These are phyloP conservation scores for Saccopteryx leptura DNA, from an alignment of 2,113 vertebrate species.

Conservation along the genomic window DNA sequence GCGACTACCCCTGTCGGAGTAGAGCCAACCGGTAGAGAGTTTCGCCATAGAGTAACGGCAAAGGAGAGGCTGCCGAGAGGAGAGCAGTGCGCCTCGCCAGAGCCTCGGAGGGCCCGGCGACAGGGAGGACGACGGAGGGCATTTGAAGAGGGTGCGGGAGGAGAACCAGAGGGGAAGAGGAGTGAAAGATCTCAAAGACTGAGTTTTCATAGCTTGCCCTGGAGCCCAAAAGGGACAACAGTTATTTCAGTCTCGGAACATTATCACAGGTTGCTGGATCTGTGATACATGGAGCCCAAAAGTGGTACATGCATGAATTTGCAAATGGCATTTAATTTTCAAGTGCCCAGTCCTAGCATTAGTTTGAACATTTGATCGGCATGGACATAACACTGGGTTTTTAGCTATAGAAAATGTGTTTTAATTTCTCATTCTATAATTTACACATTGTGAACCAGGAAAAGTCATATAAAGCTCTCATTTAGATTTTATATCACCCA, in stretches of 20 bases:
- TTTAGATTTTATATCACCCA: constrained; percentile 24
- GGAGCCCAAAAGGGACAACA: too few species aligned
- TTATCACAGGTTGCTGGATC: not conserved
- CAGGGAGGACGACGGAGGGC: not conserved
- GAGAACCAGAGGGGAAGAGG: not conserved
- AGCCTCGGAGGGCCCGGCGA: not conserved
- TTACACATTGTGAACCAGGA: not conserved
- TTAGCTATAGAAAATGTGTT: not conserved
- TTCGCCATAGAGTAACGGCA: not conserved
- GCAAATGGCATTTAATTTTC: not conserved
- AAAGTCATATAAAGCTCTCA: not conserved
- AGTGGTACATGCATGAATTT: not conserved
- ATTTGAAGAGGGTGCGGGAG: accelerated
- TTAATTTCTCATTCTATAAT: constrained; percentile 34
- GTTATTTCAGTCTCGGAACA: not conserved
- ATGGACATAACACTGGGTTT: not conserved
- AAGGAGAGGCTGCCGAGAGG: accelerated
- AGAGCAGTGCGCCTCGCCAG: not conserved
- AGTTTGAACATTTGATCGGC: not conserved
- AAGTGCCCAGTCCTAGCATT: not conserved
- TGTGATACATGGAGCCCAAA: not conserved
- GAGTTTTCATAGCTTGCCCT: not conserved
- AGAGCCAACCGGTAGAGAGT: not conserved
- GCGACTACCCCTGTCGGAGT: not conserved
- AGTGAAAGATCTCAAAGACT: not conserved